A percentile compares a stretch with the other conserved stretches of the same genome.
Evolutionary conservation across 1,140 invertebrate genomes (phyloP).

Genomic region (Pissodes strobi): DNA sequence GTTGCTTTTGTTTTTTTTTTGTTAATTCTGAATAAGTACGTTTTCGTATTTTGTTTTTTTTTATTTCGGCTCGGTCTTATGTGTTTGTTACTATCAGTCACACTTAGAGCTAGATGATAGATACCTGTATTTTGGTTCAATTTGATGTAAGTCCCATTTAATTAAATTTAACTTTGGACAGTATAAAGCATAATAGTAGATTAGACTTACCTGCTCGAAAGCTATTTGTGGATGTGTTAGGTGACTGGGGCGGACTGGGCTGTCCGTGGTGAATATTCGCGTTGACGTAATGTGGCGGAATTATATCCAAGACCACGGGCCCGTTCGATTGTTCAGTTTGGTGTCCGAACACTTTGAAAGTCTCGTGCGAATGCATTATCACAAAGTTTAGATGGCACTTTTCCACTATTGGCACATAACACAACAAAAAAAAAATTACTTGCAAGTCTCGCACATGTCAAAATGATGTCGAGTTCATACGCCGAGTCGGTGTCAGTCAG

Average conservation of each 20-base stretch:
- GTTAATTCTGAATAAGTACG: too few species aligned
- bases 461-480: too few species aligned
- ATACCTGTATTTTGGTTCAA: too few species aligned
- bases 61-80: too few species aligned
- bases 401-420: background rate
- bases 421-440: too few species aligned
- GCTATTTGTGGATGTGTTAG: slow-evolving; percentile 45
- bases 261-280: slow-evolving; percentile 42
- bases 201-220: slow-evolving; percentile 20
- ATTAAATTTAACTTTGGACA: too few species aligned
- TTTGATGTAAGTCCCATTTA: too few species aligned
- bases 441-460: background rate
- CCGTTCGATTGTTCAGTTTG: slow-evolving; percentile 41
- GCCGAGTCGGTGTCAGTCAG: background rate
- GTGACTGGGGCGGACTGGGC: slow-evolving; percentile 50
- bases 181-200: too few species aligned
- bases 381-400: background rate
- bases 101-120: too few species aligned
- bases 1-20: too few species aligned
- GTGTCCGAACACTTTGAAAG: slow-evolving; percentile 46
- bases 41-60: too few species aligned
- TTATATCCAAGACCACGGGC: slow-evolving; percentile 49
- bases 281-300: slow-evolving; percentile 48
- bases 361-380: slow-evolving; percentile 35
- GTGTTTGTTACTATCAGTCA: too few species aligned